Percentiles rank a stretch among this genome's conserved stretches.
Evolutionary conservation across 2,797 vertebrate species (phyloP).

Genomic region (Helicolenus hilgendorfi): DNA sequence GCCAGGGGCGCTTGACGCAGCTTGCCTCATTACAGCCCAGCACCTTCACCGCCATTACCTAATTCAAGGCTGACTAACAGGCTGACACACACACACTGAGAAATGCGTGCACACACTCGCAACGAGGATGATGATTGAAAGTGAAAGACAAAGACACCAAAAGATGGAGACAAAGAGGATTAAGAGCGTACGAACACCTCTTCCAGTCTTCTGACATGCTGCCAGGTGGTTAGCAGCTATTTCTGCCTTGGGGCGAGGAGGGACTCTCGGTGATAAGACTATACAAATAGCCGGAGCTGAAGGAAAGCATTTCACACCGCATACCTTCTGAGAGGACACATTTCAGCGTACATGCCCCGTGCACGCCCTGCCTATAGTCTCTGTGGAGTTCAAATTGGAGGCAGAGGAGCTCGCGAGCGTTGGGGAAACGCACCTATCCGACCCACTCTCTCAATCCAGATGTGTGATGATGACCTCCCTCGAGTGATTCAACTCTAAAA

Average conservation of each 20-base stretch:
- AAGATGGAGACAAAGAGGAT: neutral
- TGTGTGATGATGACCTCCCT: slow-evolving; percentile 59
- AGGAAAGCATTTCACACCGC: slow-evolving; percentile 66
- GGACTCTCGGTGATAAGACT: slow-evolving; percentile 56
- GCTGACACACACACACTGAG: slow-evolving; percentile 1
- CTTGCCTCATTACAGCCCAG: slow-evolving; percentile 49
- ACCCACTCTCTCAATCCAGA: slow-evolving; percentile 54
- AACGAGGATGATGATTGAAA: neutral
- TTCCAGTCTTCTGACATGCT: slow-evolving; percentile 18
- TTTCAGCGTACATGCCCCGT: neutral
- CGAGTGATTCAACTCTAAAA: slow-evolving; percentile 52
- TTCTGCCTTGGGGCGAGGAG: slow-evolving; percentile 54
- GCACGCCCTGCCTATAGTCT: neutral
- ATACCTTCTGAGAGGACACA: slow-evolving; percentile 52
- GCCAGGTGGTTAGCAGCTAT: slow-evolving; percentile 41
- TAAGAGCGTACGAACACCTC: neutral
- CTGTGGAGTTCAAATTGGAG: neutral
- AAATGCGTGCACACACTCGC: neutral
- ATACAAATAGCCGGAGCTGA: slow-evolving; percentile 65
- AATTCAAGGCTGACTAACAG: slow-evolving; percentile 56
- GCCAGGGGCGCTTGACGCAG: slow-evolving; percentile 45
- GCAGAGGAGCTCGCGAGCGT: neutral
- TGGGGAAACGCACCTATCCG: neutral
- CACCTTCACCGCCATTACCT: slow-evolving; percentile 43
- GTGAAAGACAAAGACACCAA: neutral